These are phyloP conservation scores for Etheostoma nigrum DNA, from an alignment of 2,797 vertebrate species.

Conservation along the genomic window DNA sequence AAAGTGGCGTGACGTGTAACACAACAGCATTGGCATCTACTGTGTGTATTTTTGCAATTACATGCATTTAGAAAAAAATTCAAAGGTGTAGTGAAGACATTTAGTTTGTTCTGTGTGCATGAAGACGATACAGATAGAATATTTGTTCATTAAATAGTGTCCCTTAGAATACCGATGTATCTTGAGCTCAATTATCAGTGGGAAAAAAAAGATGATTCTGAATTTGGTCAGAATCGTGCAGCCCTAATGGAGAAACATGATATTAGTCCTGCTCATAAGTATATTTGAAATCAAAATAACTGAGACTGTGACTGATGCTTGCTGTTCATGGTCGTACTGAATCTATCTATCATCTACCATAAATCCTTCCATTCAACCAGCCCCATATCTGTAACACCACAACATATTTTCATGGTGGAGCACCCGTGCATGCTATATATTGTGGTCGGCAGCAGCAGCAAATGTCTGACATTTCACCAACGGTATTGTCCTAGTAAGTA, in stretches of 20 bases:
- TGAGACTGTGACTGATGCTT: neutral
- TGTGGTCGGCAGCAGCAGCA: neutral
- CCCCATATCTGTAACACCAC: neutral
- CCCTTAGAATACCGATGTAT: neutral
- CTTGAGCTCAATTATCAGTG: neutral
- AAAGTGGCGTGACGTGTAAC: too few species aligned
- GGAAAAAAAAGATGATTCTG: neutral
- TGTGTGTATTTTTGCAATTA: neutral
- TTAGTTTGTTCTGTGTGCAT: neutral
- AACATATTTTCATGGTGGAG: slow-evolving; percentile 5
- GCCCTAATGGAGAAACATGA: neutral
- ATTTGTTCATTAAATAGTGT: neutral
- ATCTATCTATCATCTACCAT: neutral
- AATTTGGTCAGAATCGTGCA: neutral
- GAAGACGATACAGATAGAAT: neutral
- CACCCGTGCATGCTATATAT: neutral
- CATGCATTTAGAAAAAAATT: neutral
- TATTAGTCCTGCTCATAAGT: neutral
- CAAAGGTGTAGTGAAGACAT: neutral
- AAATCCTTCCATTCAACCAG: neutral
- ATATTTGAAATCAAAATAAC: slow-evolving; percentile 4
- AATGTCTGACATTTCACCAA: slow-evolving; percentile 18
- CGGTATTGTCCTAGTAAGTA: slow-evolving; percentile 17
- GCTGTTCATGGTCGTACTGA: neutral
- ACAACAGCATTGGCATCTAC: too few species aligned